Percentiles rank a stretch among this genome's conserved stretches.
Evolutionary conservation across 2,113 vertebrate species (phyloP).

Genomic region (Colossoma macropomum): DNA sequence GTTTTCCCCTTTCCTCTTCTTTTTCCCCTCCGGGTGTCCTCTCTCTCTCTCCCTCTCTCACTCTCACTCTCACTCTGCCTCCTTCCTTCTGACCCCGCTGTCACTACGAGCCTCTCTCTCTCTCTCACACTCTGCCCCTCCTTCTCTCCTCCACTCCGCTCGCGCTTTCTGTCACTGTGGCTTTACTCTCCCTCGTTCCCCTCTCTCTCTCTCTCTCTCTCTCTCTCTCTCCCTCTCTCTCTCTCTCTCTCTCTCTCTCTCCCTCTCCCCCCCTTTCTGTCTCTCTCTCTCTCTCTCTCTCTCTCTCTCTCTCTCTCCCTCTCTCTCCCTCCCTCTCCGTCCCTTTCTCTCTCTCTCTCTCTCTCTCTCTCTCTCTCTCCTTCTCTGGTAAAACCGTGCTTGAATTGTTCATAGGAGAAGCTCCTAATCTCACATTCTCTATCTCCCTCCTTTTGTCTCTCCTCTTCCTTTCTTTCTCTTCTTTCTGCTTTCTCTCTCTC

Average conservation of each 20-base stretch:
- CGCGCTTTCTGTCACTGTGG: constrained; percentile 44
- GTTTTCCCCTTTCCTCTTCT: constrained; percentile 10
- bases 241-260: too few species aligned
- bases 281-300: constrained; percentile 55
- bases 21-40: constrained; percentile 23
- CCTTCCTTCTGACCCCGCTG: constrained; percentile 44
- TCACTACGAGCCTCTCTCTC: constrained; percentile 43
- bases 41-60: constrained; percentile 12
- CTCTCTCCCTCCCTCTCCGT: too few species aligned
- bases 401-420: too few species aligned
- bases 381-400: too few species aligned
- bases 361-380: constrained; percentile 55
- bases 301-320: constrained; percentile 48
- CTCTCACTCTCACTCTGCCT: background rate
- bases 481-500: too few species aligned
- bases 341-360: background rate
- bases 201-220: constrained; percentile 42
- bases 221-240: constrained; percentile 49
- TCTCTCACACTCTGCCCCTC: constrained; percentile 55
- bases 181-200: constrained; percentile 39
- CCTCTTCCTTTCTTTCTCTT: too few species aligned
- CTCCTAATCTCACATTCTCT: too few species aligned
- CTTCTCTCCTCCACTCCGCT: constrained; percentile 41
- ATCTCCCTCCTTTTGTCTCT: too few species aligned
- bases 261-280: background rate